Base-by-base conservation (phyloP, 2,797 vertebrate genomes). In the Pelobates cultripes region DNA sequence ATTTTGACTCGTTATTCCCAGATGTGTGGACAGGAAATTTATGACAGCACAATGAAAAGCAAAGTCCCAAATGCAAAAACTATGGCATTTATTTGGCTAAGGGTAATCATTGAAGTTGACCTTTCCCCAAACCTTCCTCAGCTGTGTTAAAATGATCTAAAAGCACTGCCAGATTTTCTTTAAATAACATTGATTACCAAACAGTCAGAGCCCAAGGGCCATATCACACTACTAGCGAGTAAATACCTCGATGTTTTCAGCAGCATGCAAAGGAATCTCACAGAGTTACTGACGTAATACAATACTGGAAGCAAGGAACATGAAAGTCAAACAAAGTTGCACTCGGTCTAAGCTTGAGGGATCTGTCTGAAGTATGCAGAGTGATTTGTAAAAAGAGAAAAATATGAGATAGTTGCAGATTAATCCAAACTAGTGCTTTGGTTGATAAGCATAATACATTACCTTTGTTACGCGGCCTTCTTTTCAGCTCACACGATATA, bases 41-140 rank as follows among this genome's bases (percentile, higher is more conserved):
- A 88, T 89, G 88, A 91, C 90, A 88, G 88, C 88, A 88, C 81
- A 87, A 74, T 89, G 88, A 89, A 92, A 92, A 90, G 86, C 87
- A 88, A 89, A 89, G 89, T 87, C 91, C 89, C 90, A 88, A 89
- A 90, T 91, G 88, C 90, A 89, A 90, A 89, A 86, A 80, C 85
- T 81, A 89, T 89, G 88, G 88, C 88, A 90, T 92, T 92, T 90
- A 92, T 90, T 91, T 92, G 90, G 88, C 91, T 89, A 90, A 89
- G 90, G 88, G 87, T 88, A 91, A 89, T 90, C 91, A 89, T 15
- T 90, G 90, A 91, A 91, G 93, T 89, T 91, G 92, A 94, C 91
- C 90, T 94, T 93, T 91, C 88, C 87, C 84, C 86, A 92, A 90
- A 90, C 88, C 86, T 86, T 91, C 91, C 88, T 90, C 86, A 88